Evolutionary conservation across 2,888 invertebrate genomes (phyloP).

Genomic region (Ethmia dodecea): DNA sequence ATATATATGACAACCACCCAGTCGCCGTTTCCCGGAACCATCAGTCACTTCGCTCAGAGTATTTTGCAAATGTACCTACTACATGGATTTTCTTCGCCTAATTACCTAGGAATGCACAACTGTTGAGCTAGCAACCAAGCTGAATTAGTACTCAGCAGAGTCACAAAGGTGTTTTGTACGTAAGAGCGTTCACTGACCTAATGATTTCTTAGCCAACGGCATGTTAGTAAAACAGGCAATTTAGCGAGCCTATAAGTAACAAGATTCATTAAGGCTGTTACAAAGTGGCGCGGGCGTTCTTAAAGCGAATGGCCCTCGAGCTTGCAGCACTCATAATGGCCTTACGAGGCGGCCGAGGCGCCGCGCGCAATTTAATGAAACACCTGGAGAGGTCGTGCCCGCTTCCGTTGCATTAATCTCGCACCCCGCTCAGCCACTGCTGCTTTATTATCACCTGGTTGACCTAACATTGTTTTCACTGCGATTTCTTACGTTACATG

Average conservation of each 20-base stretch:
- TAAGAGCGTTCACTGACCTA: constrained; percentile 47
- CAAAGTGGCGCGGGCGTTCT: constrained; percentile 75
- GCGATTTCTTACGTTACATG: too few species aligned
- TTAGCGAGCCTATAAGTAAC: constrained; percentile 75
- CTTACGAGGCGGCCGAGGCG: constrained; percentile 65
- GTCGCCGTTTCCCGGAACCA: too few species aligned
- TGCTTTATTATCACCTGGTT: too few species aligned
- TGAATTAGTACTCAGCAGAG: constrained; percentile 25
- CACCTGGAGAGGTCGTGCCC: constrained; percentile 72
- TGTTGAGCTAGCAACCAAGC: constrained; percentile 18
- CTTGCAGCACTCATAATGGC: constrained; percentile 73
- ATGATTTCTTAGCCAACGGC: constrained; percentile 42
- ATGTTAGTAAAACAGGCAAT: constrained; percentile 70
- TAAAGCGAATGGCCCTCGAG: constrained; percentile 76
- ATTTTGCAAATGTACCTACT: too few species aligned
- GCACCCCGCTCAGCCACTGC: constrained; percentile 26
- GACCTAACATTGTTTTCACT: too few species aligned
- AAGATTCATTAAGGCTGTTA: constrained; percentile 76
- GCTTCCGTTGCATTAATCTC: constrained; percentile 73
- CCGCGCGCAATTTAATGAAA: constrained; percentile 73
- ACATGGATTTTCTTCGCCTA: constrained; percentile 3
- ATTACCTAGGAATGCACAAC: constrained; percentile 8
- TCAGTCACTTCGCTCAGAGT: too few species aligned
- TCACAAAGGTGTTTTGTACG: constrained; percentile 29
- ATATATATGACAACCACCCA: too few species aligned